Base-by-base conservation (phyloP, 2,113 vertebrate species). In the Spermophilus dauricus region DNA sequence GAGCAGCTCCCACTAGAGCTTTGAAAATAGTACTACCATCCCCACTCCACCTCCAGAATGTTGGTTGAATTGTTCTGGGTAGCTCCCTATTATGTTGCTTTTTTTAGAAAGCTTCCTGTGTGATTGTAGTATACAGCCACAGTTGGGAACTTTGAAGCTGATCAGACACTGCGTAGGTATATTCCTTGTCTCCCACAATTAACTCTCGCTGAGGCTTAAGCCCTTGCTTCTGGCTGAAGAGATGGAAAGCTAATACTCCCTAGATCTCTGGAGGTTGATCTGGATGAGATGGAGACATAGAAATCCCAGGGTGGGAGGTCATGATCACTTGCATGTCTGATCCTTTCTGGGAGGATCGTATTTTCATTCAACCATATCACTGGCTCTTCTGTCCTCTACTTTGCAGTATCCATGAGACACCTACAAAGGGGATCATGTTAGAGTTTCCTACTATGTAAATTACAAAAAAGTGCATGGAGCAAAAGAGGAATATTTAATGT, bases 401-500 rank as follows among this genome's bases (percentile, higher is more conserved):
- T 34, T 32, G 8, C n/a, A 70, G 0, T 65, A 20, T 9, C 39
- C 32, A 53, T 72, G 75, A 28, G 51, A 75, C 48, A 34, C 42
- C 30, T 67, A 32, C 42, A 61, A 18, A 95, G 45, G 77, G 20
- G 63, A 67, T 8, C 17, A 1, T n/a, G 22, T 69, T 88, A 81
- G 78, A 63, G 17, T 78, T 83, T 97, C 92, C 89, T 65, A 85
- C 65, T 76, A 14, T 78, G 72, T 67, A 70, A 93, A 72, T 95
- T 72, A 69, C 63, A 14, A 6, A 93, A 45, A 85, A 72, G 72
- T 95, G 86, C 42, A 92, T 45, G 88, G 45, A 95, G 45, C 70
- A 90, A 75, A 92, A 10, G 37, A 84, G 78, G 90, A 97, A 96
- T 94, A 92, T 53, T 95, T 67, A 26, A 0, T 53, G 80, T 81